A percentile compares a stretch with the other conserved stretches of the same genome.
phyloP scores from a whole-genome alignment of 1,140 invertebrate genomes.

The Drosophila nikananu region DNA sequence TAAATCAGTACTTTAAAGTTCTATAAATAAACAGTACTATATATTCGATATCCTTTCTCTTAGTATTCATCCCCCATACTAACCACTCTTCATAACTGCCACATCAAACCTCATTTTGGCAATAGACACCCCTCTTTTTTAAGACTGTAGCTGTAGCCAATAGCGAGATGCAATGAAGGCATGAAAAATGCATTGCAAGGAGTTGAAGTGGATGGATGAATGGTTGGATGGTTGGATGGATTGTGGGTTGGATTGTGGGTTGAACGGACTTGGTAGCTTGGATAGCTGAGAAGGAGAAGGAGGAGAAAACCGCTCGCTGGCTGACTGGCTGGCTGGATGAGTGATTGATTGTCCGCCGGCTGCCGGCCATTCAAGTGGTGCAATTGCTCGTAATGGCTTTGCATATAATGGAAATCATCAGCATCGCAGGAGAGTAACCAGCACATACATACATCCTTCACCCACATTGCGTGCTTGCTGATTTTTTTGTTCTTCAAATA shows the following conservation, averaged over 20 bases:
- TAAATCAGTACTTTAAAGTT: background rate
- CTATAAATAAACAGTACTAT: background rate
- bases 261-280: slow-evolving; percentile 35
- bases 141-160: slow-evolving; percentile 3
- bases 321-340: slow-evolving; percentile 21
- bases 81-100: background rate
- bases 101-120: background rate
- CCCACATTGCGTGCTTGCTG: background rate
- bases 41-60: background rate
- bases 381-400: slow-evolving; percentile 82
- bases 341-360: slow-evolving; percentile 71
- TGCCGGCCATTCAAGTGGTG: slow-evolving; percentile 58
- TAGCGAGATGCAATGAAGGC: slow-evolving; percentile 62
- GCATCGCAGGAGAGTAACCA: slow-evolving; percentile 13
- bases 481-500: slow-evolving; percentile 11
- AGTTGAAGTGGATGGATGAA: slow-evolving; percentile 70
- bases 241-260: slow-evolving; percentile 23
- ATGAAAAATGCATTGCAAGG: slow-evolving; percentile 79
- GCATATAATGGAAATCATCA: slow-evolving; percentile 78
- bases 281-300: slow-evolving; percentile 19
- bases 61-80: fast-evolving
- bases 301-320: slow-evolving; percentile 6
- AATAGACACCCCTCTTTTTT: background rate
- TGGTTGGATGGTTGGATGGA: slow-evolving; percentile 34
- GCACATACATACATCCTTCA: slow-evolving; percentile 8